phyloP scores from a whole-genome alignment of 2,888 invertebrate genomes.

The Eumacrocentrus americanus region DNA sequence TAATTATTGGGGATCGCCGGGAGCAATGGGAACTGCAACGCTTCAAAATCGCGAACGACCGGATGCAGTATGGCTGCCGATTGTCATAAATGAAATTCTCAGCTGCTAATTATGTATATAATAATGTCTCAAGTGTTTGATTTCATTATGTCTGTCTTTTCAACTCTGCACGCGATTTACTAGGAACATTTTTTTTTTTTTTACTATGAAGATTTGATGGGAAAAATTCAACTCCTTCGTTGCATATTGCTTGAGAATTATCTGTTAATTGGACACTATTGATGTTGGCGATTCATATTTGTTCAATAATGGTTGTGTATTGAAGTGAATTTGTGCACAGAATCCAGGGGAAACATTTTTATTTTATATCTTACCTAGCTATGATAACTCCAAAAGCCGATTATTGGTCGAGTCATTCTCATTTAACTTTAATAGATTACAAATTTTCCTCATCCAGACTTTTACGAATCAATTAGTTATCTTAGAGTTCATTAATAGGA shows the following conservation, averaged over 20 bases:
- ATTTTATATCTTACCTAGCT: no score
- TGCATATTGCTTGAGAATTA: background rate
- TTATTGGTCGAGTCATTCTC: no score
- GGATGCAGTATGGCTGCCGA: constrained; percentile 57
- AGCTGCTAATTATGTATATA: background rate
- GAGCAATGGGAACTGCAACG: constrained; percentile 5
- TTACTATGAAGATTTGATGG: background rate
- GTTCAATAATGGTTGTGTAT: background rate
- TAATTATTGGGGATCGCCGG: background rate
- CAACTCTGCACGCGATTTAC: background rate
- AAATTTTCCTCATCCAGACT: no score
- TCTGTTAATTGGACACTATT: background rate
- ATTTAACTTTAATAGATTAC: no score
- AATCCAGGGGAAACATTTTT: no score
- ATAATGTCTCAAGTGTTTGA: background rate
- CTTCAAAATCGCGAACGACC: constrained; percentile 37
- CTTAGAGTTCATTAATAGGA: no score
- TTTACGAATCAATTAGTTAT: no score
- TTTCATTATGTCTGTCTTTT: background rate
- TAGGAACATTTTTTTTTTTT: background rate
- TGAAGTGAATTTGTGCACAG: background rate
- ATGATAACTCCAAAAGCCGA: no score
- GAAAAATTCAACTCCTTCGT: background rate
- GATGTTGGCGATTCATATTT: background rate
- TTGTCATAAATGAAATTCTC: constrained; percentile 44